Percentiles rank a stretch among this genome's conserved stretches.
phyloP scores from a whole-genome alignment of 2,797 vertebrate species.

The Cyclura pinguis region DNA sequence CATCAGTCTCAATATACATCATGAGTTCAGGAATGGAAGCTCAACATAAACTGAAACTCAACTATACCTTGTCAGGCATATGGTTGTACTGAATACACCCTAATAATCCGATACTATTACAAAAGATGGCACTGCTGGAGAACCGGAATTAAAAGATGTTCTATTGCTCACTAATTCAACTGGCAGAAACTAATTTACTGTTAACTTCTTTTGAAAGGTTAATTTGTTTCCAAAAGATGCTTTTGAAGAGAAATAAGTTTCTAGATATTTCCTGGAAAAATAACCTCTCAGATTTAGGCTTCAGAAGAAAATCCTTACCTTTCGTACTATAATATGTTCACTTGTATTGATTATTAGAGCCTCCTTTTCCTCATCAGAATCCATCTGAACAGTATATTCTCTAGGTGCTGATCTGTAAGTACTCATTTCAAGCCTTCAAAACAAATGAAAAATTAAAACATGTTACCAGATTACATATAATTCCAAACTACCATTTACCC shows the following conservation, averaged over 20 bases:
- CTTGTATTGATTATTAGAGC: constrained; percentile 86
- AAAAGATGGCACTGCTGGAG: neutral
- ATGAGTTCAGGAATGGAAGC: no score
- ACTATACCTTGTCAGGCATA: neutral
- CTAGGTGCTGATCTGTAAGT: constrained; percentile 76
- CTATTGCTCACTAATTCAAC: neutral
- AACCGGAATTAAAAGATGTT: neutral
- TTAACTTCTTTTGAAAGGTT: neutral
- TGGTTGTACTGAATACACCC: neutral
- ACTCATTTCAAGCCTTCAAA: constrained; percentile 74
- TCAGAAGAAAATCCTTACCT: constrained; percentile 77
- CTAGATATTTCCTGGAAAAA: neutral
- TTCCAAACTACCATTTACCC: neutral
- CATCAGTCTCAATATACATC: no score
- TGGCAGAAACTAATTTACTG: neutral
- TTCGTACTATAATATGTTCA: constrained; percentile 84
- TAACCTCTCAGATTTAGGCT: neutral
- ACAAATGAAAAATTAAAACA: constrained; percentile 16
- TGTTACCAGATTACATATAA: neutral
- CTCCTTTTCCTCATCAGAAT: constrained; percentile 88
- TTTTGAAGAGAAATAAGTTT: neutral
- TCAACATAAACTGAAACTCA: no score
- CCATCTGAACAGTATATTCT: constrained; percentile 89
- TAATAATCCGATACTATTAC: neutral
- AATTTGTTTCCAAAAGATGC: neutral